These are phyloP conservation scores for Rhipidura dahli DNA, from an alignment of 2,113 vertebrate genomes.

Conservation along the genomic window DNA sequence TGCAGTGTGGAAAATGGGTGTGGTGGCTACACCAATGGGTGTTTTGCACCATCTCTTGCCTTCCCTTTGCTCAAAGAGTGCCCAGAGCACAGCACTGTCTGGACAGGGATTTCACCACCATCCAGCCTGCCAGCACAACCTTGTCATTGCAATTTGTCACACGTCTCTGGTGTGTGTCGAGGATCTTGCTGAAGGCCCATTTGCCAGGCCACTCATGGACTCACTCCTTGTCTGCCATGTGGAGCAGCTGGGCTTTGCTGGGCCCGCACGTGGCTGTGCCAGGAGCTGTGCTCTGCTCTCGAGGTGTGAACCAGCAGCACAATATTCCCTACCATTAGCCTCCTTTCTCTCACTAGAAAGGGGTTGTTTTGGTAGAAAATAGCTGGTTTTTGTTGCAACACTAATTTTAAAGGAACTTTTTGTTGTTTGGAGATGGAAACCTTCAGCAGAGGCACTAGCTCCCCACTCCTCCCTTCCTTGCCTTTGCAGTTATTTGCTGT, in stretches of 20 bases:
- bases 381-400: fast-evolving
- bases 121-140: not conserved
- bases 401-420: not conserved
- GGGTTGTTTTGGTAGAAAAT: not conserved
- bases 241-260: fast-evolving
- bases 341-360: not conserved
- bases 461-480: not conserved
- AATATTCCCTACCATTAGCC: not conserved
- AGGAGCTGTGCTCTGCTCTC: not conserved
- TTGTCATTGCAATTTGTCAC: constrained; percentile 38
- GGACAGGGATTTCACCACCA: not conserved
- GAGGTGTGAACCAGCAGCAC: not conserved
- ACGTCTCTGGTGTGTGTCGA: not conserved
- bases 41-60: not conserved
- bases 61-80: not conserved
- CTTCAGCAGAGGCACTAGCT: not conserved
- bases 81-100: not conserved
- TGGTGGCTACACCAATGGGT: not conserved
- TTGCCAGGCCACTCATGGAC: not conserved
- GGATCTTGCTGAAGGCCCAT: not conserved
- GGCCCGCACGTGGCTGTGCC: fast-evolving
- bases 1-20: not conserved
- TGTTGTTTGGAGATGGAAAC: not conserved
- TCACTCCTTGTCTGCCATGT: fast-evolving
- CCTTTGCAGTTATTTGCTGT: not conserved